Conservation (phyloP, 2,888 invertebrate genomes). For the Noctua janthina region DNA sequence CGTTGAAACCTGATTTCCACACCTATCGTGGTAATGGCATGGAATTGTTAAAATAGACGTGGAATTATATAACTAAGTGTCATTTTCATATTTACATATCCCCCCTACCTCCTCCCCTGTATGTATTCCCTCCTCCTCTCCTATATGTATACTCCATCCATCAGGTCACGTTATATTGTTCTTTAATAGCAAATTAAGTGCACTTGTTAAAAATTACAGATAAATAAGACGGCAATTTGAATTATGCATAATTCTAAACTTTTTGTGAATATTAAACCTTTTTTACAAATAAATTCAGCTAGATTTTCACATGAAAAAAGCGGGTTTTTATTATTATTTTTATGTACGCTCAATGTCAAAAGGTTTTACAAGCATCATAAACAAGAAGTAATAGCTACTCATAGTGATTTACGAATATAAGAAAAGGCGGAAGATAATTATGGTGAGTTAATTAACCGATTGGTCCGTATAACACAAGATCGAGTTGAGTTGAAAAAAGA, state of each 20-base stretch:
- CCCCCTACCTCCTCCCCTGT: too few relatives aligned
- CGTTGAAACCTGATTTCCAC: background rate
- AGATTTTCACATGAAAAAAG: background rate
- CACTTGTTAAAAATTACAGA: background rate
- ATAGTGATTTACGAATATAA: background rate
- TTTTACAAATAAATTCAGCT: background rate
- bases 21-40: background rate
- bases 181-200: background rate
- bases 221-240: background rate
- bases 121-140: too few relatives aligned
- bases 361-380: background rate
- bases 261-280: background rate
- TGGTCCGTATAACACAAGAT: background rate
- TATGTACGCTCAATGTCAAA: background rate
- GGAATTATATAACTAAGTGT: background rate
- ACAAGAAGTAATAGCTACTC: background rate
- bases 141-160: background rate
- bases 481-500: background rate
- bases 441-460: background rate
- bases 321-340: background rate
- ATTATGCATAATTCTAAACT: background rate
- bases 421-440: background rate
- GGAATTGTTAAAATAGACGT: background rate
- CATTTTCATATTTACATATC: too few relatives aligned
- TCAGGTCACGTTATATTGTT: background rate